These are phyloP conservation scores for Acleris holmiana DNA, from an alignment of 2,888 invertebrate genomes.

Conservation along the genomic window DNA sequence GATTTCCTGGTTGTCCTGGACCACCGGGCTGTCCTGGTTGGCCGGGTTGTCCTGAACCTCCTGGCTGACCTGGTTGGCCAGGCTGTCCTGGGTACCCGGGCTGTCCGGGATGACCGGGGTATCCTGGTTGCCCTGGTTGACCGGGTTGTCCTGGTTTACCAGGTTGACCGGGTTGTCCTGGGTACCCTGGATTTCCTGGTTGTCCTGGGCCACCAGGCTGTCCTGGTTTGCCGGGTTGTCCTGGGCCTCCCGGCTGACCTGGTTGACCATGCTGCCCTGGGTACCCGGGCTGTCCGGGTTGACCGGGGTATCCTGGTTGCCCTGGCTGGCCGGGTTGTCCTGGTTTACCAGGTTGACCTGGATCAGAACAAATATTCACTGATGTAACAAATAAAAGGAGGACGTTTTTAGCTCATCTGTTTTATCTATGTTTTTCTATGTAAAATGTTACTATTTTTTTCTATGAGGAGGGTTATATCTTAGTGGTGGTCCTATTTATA, in stretches of 20 bases:
- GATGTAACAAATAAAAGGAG: too few species aligned
- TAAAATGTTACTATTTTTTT: too few species aligned
- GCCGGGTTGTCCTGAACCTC: slow-evolving; percentile 21
- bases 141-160: slow-evolving; percentile 35
- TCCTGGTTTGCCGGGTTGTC: slow-evolving; percentile 23
- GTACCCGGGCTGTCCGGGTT: slow-evolving; percentile 21
- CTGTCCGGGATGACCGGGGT: not conserved
- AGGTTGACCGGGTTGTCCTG: slow-evolving; percentile 21
- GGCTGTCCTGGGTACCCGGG: slow-evolving; percentile 23
- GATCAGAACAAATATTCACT: too few species aligned
- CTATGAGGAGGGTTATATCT: too few species aligned
- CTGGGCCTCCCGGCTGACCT: slow-evolving; percentile 20
- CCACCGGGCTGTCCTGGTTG: slow-evolving; percentile 18
- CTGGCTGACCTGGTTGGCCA: slow-evolving; percentile 18
- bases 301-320: slow-evolving; percentile 17
- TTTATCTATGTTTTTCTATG: too few species aligned
- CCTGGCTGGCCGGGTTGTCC: slow-evolving; percentile 44
- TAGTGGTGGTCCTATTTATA: too few species aligned
- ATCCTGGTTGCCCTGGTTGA: slow-evolving; percentile 41
- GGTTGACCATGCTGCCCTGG: slow-evolving; percentile 23
- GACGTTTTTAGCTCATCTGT: too few species aligned
- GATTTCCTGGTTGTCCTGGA: slow-evolving; percentile 9
- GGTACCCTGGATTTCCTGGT: slow-evolving; percentile 16
- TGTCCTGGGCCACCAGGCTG: slow-evolving; percentile 11
- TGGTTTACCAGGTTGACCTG: slow-evolving; percentile 47